phyloP scores from a whole-genome alignment of 2,797 vertebrate genomes.

The Cryptoprocta ferox region DNA sequence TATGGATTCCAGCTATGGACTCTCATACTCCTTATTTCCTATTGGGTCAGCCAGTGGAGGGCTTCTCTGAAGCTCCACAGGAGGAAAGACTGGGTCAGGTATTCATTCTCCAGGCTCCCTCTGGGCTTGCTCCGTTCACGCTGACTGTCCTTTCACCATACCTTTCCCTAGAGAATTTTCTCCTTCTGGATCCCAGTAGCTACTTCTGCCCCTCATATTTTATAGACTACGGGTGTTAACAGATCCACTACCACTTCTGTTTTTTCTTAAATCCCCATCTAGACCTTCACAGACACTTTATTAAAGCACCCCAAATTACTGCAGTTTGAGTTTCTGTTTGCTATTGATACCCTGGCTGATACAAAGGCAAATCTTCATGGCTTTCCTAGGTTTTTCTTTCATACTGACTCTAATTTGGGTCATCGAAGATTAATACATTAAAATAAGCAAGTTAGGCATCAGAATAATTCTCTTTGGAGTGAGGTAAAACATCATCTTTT shows the following conservation, averaged over 20 bases:
- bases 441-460: not conserved
- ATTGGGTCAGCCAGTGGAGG: not conserved
- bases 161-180: not conserved
- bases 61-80: not conserved
- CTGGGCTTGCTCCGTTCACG: too few species aligned
- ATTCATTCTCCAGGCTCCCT: not conserved
- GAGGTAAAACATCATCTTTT: not conserved
- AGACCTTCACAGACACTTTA: not conserved
- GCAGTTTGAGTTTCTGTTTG: not conserved
- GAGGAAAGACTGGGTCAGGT: not conserved
- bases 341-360: not conserved
- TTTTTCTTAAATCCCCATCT: not conserved
- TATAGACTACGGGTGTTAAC: not conserved
- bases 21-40: not conserved
- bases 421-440: conserved; percentile 8
- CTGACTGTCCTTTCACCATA: not conserved
- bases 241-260: not conserved
- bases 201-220: not conserved
- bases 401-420: not conserved
- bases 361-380: not conserved
- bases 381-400: not conserved
- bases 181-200: not conserved
- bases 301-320: not conserved
- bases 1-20: not conserved
- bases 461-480: not conserved